Percentiles rank a stretch among this genome's conserved stretches.
Evolutionary conservation across 2,113 vertebrate genomes (phyloP).

Genomic region (Arenaria interpres): DNA sequence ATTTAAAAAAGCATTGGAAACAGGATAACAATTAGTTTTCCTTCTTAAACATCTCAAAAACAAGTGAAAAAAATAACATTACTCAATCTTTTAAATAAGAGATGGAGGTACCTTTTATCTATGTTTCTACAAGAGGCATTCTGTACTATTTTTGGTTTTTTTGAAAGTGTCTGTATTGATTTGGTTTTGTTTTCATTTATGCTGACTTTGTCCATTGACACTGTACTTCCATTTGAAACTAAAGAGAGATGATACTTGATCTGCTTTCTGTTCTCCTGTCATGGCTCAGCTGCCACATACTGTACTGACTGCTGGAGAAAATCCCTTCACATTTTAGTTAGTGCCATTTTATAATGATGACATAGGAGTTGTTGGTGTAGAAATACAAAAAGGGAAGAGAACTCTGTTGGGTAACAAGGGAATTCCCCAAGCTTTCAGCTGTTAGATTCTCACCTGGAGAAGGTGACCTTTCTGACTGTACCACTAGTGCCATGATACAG

Average conservation of each 20-base stretch:
- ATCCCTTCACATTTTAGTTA: neutral
- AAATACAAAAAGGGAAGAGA: neutral
- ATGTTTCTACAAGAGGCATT: neutral
- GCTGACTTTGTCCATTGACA: neutral
- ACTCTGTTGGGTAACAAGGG: rapidly evolving
- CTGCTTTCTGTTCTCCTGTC: neutral
- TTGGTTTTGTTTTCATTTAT: neutral
- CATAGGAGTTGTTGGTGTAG: rapidly evolving
- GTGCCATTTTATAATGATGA: neutral
- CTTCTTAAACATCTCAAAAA: neutral
- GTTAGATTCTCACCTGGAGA: neutral
- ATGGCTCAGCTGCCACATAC: neutral
- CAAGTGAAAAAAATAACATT: neutral
- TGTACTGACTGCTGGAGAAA: neutral
- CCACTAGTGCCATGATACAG: neutral
- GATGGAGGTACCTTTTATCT: neutral
- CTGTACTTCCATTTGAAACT: neutral
- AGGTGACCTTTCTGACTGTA: neutral
- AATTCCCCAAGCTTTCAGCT: neutral
- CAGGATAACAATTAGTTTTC: neutral
- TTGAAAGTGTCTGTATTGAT: neutral
- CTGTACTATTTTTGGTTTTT: neutral
- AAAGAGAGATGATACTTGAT: neutral
- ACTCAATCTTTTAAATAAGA: neutral
- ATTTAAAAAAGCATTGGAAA: neutral